Conservation (phyloP, 2,888 invertebrate genomes). For the Pyrochroa serraticornis region DNA sequence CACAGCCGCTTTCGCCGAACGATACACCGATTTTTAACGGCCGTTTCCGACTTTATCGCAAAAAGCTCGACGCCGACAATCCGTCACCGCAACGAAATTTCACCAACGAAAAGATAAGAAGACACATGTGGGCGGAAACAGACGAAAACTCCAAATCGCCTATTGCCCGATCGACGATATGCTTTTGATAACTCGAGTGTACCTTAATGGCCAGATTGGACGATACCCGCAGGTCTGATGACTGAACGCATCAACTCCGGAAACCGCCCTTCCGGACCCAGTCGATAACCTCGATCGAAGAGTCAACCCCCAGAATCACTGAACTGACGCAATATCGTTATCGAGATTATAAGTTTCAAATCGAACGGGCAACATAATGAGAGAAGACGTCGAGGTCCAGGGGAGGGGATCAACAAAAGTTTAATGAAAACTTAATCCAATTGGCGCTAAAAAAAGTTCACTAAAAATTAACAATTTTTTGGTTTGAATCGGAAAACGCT, state of each 20-base stretch:
- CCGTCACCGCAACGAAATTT: slow-evolving; percentile 19
- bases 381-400: neutral
- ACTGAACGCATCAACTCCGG: slow-evolving; percentile 19
- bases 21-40: slow-evolving; percentile 17
- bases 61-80: slow-evolving; percentile 14
- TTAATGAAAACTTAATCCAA: too few species aligned
- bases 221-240: slow-evolving; percentile 10
- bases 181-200: slow-evolving; percentile 26
- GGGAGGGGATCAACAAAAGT: too few species aligned
- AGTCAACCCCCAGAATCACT: too few species aligned
- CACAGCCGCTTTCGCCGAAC: slow-evolving; percentile 16
- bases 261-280: neutral
- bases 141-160: slow-evolving; percentile 33
- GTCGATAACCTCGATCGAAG: too few species aligned
- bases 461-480: too few species aligned
- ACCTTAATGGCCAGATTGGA: slow-evolving; percentile 17
- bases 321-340: too few species aligned
- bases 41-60: slow-evolving; percentile 10
- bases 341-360: too few species aligned
- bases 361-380: neutral
- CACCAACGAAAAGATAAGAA: slow-evolving; percentile 30
- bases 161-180: slow-evolving; percentile 15
- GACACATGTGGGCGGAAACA: slow-evolving; percentile 32
- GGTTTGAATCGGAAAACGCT: too few species aligned
- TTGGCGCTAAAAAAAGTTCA: too few species aligned